phyloP scores from a whole-genome alignment of 2,797 vertebrate genomes.

The Enteromius treurensis region DNA sequence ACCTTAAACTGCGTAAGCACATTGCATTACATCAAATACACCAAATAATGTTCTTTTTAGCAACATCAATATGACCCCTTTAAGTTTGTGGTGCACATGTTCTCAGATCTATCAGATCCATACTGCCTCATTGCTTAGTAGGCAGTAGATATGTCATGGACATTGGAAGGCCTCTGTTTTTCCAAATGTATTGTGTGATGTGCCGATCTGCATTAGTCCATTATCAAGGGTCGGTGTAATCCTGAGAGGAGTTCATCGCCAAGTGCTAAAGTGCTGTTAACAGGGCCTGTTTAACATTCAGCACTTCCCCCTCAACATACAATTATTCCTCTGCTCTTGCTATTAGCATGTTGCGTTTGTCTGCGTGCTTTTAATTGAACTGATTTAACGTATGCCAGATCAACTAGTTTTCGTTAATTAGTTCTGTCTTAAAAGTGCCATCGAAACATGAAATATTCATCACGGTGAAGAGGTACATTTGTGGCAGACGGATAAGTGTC shows the following conservation, averaged over 20 bases:
- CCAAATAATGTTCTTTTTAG: too few relatives aligned
- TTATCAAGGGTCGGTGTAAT: conserved; percentile 78
- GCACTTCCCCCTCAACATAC: conserved; percentile 79
- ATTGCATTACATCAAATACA: too few relatives aligned
- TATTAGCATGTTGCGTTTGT: conserved; percentile 81
- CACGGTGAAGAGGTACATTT: conserved; percentile 53
- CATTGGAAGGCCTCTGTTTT: conserved; percentile 36
- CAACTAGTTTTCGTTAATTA: conserved; percentile 85
- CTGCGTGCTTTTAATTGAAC: conserved; percentile 80
- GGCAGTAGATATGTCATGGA: conserved; percentile 14
- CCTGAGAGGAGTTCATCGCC: conserved; percentile 75
- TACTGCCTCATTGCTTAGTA: neutral
- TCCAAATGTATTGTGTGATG: conserved; percentile 58
- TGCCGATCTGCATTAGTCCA: conserved; percentile 70
- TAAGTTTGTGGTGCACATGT: neutral
- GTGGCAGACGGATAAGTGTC: conserved; percentile 26
- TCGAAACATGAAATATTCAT: conserved; percentile 82
- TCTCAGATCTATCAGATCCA: neutral
- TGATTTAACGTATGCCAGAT: conserved; percentile 83
- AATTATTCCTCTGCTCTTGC: conserved; percentile 80
- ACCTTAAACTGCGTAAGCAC: too few relatives aligned
- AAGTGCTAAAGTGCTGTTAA: conserved; percentile 84
- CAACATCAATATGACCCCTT: too few relatives aligned
- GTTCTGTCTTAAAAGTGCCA: conserved; percentile 81
- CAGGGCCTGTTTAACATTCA: conserved; percentile 84